A percentile compares a stretch with the other conserved stretches of the same genome.
Evolutionary conservation across 1,140 invertebrate genomes (phyloP).

Genomic region (Ridgeia piscesae): DNA sequence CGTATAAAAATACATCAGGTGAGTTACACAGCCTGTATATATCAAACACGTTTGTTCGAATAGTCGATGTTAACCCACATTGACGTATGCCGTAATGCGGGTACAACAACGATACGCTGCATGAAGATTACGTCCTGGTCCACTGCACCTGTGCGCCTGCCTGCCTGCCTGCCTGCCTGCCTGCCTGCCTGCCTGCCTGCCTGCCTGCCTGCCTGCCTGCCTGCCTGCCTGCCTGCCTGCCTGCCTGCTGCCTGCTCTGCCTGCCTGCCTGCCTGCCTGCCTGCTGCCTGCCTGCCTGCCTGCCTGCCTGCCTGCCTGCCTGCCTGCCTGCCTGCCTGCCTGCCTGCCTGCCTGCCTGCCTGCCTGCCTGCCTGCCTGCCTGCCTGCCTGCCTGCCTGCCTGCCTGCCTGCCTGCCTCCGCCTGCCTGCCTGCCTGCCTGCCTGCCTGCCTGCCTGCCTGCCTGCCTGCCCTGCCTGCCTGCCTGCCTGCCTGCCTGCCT

Average conservation of each 20-base stretch:
- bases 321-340: conserved; percentile 16
- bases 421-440: conserved; percentile 16
- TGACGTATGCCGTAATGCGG: too few relatives aligned
- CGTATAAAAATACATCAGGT: too few relatives aligned
- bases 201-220: conserved; percentile 16
- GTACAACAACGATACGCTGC: too few relatives aligned
- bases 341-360: conserved; percentile 16
- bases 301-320: conserved; percentile 16
- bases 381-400: conserved; percentile 15
- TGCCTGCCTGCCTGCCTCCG: conserved; percentile 16
- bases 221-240: too few relatives aligned
- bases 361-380: conserved; percentile 16
- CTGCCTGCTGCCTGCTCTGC: too few relatives aligned
- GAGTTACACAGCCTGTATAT: too few relatives aligned
- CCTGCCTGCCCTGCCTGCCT: neutral
- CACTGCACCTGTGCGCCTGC: neutral
- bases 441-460: conserved; percentile 5
- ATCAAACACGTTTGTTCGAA: too few relatives aligned
- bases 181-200: conserved; percentile 16
- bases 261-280: conserved; percentile 16
- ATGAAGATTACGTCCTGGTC: too few relatives aligned
- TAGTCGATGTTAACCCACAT: too few relatives aligned
- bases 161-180: conserved; percentile 13
- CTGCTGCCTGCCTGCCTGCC: conserved; percentile 15
- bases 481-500: neutral